Percentiles rank a stretch among this genome's conserved stretches.
Conservation (phyloP, 2,797 vertebrate species). For the Notoglanidium macrostoma region DNA sequence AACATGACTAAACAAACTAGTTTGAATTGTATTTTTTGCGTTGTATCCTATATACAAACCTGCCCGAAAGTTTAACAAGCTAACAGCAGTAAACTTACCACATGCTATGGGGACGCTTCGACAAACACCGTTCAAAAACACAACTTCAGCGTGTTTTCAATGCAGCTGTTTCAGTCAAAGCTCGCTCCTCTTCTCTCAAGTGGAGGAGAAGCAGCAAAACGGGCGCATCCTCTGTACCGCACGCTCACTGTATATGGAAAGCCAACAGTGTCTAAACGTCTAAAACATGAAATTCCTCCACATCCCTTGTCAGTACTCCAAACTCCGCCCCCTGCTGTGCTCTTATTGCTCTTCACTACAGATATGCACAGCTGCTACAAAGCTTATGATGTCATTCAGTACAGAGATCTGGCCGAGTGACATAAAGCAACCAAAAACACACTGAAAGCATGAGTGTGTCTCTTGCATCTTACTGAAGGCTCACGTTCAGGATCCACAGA, state of each 20-base stretch:
- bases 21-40: no score
- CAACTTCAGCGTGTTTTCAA: not conserved
- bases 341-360: not conserved
- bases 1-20: not conserved
- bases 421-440: no score
- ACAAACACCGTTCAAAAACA: not conserved
- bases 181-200: not conserved
- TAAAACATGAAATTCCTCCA: no score
- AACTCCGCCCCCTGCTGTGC: not conserved
- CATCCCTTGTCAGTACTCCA: no score
- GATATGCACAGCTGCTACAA: not conserved
- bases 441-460: no score
- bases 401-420: no score
- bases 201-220: not conserved
- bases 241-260: slow-evolving; percentile 4
- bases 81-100: not conserved
- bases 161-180: not conserved
- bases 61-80: not conserved
- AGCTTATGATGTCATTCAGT: not conserved
- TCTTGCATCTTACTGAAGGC: no score
- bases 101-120: not conserved
- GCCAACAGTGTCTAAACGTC: slow-evolving; percentile 11
- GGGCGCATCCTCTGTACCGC: slow-evolving; percentile 9
- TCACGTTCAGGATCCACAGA: no score
- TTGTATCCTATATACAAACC: not conserved